Evolutionary conservation across 2,888 invertebrate genomes (phyloP), one percentile per base, ranked within the genome.

Genomic region (Muscina levida): DNA sequence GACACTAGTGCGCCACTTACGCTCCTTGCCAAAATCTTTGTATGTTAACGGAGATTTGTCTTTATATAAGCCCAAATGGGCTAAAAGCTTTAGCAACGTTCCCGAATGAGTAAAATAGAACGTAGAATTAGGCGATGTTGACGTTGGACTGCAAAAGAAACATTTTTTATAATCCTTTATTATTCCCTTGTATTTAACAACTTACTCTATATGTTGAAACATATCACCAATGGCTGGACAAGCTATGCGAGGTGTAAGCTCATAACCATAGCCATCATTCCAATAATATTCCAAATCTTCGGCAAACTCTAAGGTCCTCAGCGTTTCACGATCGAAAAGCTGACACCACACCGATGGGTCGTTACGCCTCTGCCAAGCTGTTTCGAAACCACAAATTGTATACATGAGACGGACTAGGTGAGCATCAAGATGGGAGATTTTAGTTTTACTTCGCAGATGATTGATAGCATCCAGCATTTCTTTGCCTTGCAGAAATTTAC

Each of bases 21-120:
- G 92, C 44, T 91, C 87, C 66, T 87, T 87, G 44, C 87, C 86
- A 31, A 92, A 91, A 87, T 89, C 90, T 77, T 92, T 90, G 46
- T 93, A 93, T n/a, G 90, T 92, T 57, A 96, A 90, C 31, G 92
- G 92, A 1, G 89, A 81, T 0, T 91, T 86, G 62, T 96, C 95
- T 87, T 93, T 93, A 85, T 94, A 96, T 8, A 97, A 91, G 13
- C 94, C 94, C 82, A 97, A 88, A 85, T 95, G 93, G 0, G 95
- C 92, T 59, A 96, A 86, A 68, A 96, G 88, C 91, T 97, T 97
- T 37, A 97, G 90, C 53, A 97, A 87, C 0, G 96, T 94, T 2
- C 97, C 97, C 0, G 96, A 96, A 90, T 97, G 97, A 0, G 95
- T 93, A 87, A 97, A 97, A 85, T 96, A 94, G 83, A 94, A 93